A percentile compares a stretch with the other conserved stretches of the same genome.
These are phyloP conservation scores for Dreissena polymorpha DNA, from an alignment of 1,140 invertebrate genomes.

Conservation along the genomic window DNA sequence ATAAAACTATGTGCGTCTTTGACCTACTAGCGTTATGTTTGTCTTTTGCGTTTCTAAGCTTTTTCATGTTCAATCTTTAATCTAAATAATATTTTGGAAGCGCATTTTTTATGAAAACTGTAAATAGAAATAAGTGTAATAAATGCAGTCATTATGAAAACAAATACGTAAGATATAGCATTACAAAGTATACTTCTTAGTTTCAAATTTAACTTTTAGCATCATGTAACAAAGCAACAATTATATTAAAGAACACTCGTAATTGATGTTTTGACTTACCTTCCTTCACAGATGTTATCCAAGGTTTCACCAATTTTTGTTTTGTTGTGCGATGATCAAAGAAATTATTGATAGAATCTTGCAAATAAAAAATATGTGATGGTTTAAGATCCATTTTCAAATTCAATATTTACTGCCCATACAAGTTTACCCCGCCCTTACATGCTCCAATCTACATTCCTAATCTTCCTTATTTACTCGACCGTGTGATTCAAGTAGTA, in stretches of 20 bases:
- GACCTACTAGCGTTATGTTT: too few species aligned
- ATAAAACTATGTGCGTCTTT: too few species aligned
- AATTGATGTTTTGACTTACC: neutral
- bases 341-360: conserved; percentile 34
- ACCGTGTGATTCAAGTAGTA: too few species aligned
- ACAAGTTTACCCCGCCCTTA: too few species aligned
- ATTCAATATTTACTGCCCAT: too few species aligned
- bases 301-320: conserved; percentile 52
- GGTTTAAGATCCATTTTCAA: conserved; percentile 34
- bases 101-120: too few species aligned
- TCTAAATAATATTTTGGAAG: too few species aligned
- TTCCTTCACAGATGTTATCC: conserved; percentile 35
- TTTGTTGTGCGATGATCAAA: conserved; percentile 1
- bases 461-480: too few species aligned
- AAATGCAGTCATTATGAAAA: neutral
- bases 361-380: conserved; percentile 47
- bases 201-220: neutral
- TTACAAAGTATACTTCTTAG: neutral
- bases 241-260: neutral
- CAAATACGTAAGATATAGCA: neutral
- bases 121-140: too few species aligned
- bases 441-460: too few species aligned
- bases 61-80: too few species aligned
- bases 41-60: too few species aligned
- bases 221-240: neutral